Evolutionary conservation across 1,140 invertebrate genomes (phyloP), one percentile per base, ranked within the genome.

Genomic region (Hydropsyche tenuis): DNA sequence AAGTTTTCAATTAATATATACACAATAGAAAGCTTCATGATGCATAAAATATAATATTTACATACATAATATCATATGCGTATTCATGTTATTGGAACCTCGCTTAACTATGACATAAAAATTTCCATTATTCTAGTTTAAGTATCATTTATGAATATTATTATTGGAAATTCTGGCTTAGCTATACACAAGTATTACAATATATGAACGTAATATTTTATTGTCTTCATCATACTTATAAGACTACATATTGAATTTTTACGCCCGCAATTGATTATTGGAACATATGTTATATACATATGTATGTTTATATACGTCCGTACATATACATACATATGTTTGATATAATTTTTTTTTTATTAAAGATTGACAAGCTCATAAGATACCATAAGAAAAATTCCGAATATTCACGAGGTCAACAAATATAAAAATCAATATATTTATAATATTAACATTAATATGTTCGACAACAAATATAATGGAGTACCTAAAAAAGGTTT

Each of bases 121-220:
- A 30, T 30, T 20, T 30, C 60, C 30, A 63, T 63, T 18, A 65
- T 25, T 42, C 63, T 43, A 42, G 43, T 14, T 46, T 68, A 11
- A 64, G n/a, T 68, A 48, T 14, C 20, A 42, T 42, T 48, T 48
- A 68, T 23, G 27, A 37, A 66, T 66, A 45, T 56, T 27, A 74
- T 74, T 63, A 74, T 69, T 74, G 73, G 73, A 74, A 74, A 74
- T 74, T 74, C 73, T 74, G 42, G 16, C 73, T 74, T 73, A 73
- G 37, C 30, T 16, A 60, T 7, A 25, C 9, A 72, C 22, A 42
- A 45, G 73, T 60, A 74, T 72, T 60, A n/a, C n/a, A n/a, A n/a
- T n/a, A n/a, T 76, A 76, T 76, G 72, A 76, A 76, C 75, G 64
- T 72, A 71, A 46, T 74, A 60, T 74, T 74, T 76, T 76, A 76